Base-by-base conservation (phyloP, 1,140 invertebrate species). In the Pristionchus pacificus region DNA sequence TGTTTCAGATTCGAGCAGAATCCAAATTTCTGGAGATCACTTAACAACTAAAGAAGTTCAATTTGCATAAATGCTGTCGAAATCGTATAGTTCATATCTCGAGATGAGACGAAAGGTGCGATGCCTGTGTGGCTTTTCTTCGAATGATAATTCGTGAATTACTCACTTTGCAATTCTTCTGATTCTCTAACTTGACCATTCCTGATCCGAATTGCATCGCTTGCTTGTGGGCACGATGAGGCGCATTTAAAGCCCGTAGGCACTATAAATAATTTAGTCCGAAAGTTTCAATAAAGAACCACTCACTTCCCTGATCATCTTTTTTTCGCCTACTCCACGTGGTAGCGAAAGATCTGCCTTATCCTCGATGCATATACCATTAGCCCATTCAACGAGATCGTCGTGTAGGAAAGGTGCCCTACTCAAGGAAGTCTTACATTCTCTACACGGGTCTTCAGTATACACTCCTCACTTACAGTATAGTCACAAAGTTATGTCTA, bases 141-240 rank as follows among this genome's bases (percentile, higher is more conserved):
- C n/a, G n/a, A n/a, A n/a, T n/a, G n/a, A n/a, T n/a, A n/a, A n/a
- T n/a, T n/a, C n/a, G n/a, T n/a, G n/a, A n/a, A n/a, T n/a, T n/a
- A n/a, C n/a, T n/a, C n/a, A n/a, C n/a, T n/a, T n/a, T n/a, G n/a
- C n/a, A n/a, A n/a, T n/a, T n/a, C n/a, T n/a, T 49, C 19, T 88
- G 88, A 84, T 87, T 86, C 77, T 89, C 88, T 33, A 87, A 71
- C 74, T 96, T 93, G 1, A 95, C 94, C 78, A 97, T 96, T 81
- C 91, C 88, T 0, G 93, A 94, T n/a, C 95, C 95, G 88, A 98
- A 98, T 84, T 98, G 95, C 64, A 98, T 90, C n/a, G 95, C 95
- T 85, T 92, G 84, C 85, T 98, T 98, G 60, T 91, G 91, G 61
- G 92, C 88, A 60, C 84, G 82, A 1, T 91, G 88, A 31, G 71